These are phyloP conservation scores for Microctonus brassicae DNA, from an alignment of 2,888 invertebrate genomes.

Conservation along the genomic window DNA sequence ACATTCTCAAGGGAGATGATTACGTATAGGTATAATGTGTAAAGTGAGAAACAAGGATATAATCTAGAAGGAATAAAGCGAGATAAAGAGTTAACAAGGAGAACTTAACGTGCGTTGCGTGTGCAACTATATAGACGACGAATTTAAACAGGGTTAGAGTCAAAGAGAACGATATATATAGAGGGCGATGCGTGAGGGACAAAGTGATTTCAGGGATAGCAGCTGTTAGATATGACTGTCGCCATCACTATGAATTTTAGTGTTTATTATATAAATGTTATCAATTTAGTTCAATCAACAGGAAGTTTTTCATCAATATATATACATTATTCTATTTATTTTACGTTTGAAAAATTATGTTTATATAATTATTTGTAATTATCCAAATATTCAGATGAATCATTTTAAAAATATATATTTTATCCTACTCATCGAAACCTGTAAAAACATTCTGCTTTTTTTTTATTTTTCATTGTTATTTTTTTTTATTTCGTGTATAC, in stretches of 20 bases:
- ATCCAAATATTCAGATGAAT: neutral
- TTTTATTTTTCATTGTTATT: too few species aligned
- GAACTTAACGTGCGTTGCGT: slow-evolving; percentile 7
- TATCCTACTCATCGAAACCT: neutral
- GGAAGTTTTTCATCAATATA: neutral
- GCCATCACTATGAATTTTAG: neutral
- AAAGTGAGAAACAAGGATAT: neutral
- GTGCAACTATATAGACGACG: neutral
- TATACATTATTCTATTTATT: too few species aligned
- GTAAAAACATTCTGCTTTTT: neutral
- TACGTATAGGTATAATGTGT: slow-evolving; percentile 6
- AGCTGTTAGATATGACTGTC: neutral
- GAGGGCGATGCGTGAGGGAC: neutral
- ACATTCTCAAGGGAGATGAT: neutral
- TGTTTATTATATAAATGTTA: neutral
- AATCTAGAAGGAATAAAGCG: too few species aligned
- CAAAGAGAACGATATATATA: neutral
- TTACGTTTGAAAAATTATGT: neutral
- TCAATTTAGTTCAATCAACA: neutral
- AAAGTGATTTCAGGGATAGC: slow-evolving; percentile 3
- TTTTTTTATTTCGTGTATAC: neutral
- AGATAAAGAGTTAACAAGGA: slow-evolving; percentile 18
- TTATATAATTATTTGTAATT: neutral
- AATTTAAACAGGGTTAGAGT: neutral
- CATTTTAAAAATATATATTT: neutral